Percentiles rank a stretch among this genome's conserved stretches.
Evolutionary conservation across 2,888 invertebrate genomes (phyloP).

Genomic region (Plagodis pulveraria): DNA sequence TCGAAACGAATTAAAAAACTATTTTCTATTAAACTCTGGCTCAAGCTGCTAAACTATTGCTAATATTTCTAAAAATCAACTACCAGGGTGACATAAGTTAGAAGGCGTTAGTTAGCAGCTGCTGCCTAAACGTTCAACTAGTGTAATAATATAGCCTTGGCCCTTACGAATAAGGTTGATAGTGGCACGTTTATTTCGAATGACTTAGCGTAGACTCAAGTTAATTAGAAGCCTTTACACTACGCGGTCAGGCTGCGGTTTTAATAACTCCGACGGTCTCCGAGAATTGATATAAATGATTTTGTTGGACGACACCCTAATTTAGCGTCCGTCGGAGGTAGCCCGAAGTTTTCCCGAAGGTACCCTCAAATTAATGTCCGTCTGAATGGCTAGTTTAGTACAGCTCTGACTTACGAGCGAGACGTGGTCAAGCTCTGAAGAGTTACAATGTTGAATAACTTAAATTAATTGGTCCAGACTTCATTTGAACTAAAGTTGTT

Average conservation of each 20-base stretch:
- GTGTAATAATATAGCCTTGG: constrained; percentile 18
- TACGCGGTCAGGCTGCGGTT: constrained; percentile 66
- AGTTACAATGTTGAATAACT: constrained; percentile 32
- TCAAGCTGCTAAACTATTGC: constrained; percentile 7
- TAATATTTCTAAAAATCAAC: constrained; percentile 26
- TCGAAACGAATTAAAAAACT: too few relatives aligned
- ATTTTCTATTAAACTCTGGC: neutral
- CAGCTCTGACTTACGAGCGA: constrained; percentile 26
- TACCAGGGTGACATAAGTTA: constrained; percentile 54
- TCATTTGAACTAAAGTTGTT: constrained; percentile 10
- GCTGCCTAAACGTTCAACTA: constrained; percentile 55
- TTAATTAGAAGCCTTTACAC: constrained; percentile 72
- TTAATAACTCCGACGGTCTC: constrained; percentile 70
- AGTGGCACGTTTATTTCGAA: constrained; percentile 16
- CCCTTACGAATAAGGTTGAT: constrained; percentile 22
- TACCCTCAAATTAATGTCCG: constrained; percentile 47
- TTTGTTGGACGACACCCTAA: constrained; percentile 54
- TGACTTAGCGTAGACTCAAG: constrained; percentile 53
- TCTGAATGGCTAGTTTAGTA: constrained; percentile 32
- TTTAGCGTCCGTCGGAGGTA: constrained; percentile 38
- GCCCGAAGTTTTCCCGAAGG: constrained; percentile 46
- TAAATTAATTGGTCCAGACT: constrained; percentile 33
- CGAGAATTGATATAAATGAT: constrained; percentile 71
- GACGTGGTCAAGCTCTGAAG: constrained; percentile 34
- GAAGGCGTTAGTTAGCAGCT: constrained; percentile 61